Percentiles rank a stretch among this genome's conserved stretches.
Conservation (phyloP, 1,140 invertebrate species). For the Drosophila murphyi region DNA sequence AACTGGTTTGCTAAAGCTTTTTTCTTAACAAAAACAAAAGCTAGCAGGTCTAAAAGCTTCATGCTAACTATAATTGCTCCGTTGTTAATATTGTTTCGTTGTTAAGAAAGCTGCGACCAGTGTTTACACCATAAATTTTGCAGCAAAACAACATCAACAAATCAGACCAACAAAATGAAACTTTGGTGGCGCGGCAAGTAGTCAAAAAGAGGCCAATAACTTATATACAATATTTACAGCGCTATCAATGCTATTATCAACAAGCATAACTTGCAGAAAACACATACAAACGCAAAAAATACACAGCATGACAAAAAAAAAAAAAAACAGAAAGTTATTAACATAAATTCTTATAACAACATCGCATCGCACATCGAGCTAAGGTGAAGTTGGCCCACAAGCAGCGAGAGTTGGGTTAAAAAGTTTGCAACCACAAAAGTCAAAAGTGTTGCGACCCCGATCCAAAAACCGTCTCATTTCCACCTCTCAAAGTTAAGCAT, state of each 20-base stretch:
- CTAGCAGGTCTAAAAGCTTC: slow-evolving; percentile 18
- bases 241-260: slow-evolving; percentile 79
- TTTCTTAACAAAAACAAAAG: slow-evolving; percentile 16
- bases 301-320: not conserved
- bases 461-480: slow-evolving; percentile 26
- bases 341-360: slow-evolving; percentile 73
- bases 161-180: slow-evolving; percentile 17
- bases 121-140: slow-evolving; percentile 39
- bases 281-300: slow-evolving; percentile 26
- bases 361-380: slow-evolving; percentile 50
- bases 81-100: not conserved
- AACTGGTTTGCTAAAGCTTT: not conserved
- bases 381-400: slow-evolving; percentile 16
- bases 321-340: slow-evolving; percentile 69
- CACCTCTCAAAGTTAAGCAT: slow-evolving; percentile 54
- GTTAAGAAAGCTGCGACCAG: slow-evolving; percentile 34
- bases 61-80: not conserved
- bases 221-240: slow-evolving; percentile 69
- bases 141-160: slow-evolving; percentile 9
- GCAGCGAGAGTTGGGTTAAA: slow-evolving; percentile 24
- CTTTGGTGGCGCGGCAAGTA: slow-evolving; percentile 4
- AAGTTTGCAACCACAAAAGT: slow-evolving; percentile 73
- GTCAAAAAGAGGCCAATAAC: slow-evolving; percentile 37
- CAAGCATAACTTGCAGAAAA: slow-evolving; percentile 55
- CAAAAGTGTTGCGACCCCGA: slow-evolving; percentile 66